Base-by-base conservation (phyloP, 2,113 vertebrate genomes). In the Ceyx melanurus region DNA sequence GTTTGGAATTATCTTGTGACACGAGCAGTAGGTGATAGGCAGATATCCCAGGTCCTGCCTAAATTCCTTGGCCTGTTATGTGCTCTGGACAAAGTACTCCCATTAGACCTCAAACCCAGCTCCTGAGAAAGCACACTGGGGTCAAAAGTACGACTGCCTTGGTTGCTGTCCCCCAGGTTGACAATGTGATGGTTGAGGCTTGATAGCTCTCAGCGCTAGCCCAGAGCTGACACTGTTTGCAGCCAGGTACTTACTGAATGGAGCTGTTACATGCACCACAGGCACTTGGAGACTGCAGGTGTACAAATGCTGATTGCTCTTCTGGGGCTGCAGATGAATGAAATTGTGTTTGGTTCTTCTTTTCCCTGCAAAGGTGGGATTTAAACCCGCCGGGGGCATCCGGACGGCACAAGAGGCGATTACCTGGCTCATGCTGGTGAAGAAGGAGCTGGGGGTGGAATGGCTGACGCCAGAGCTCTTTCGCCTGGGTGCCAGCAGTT, bases 371-470 rank as follows among this genome's bases (percentile, higher is more conserved):
- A 91, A 98, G 98, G 92, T 98, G 53, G 98, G 98, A 57, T 99
- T 99, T 95, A 99, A 99, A 71, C 99, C 99, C 5, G 99, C 99
- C 2, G 99, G 99, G 22, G 99, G 99, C 64, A 99, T 99, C 95
- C 98, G 99, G 23, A 99, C 96, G 0, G 98, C 99, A 1, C 98
- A 98, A 86, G 99, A 99, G 56, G 97, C 98, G 20, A 94, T 99
- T 46, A 97, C 98, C 8, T 99, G 99, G 99, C 98, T 99, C 7
- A 97, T 96, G 21, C 97, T 99, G 58, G 97, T 99, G 67, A 99
- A 99, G 96, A 98, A 99, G 64, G 99, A 99, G 53, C 97, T 99
- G 25, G 99, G 99, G 5, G 93, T 97, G 5, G 98, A 98, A 35
- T 99, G 99, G 99, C 97, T 99, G 54, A 96, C 86, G 11, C 98